Base-by-base conservation (phyloP, 2,888 invertebrate species). In the Aspidiotus destructor region DNA sequence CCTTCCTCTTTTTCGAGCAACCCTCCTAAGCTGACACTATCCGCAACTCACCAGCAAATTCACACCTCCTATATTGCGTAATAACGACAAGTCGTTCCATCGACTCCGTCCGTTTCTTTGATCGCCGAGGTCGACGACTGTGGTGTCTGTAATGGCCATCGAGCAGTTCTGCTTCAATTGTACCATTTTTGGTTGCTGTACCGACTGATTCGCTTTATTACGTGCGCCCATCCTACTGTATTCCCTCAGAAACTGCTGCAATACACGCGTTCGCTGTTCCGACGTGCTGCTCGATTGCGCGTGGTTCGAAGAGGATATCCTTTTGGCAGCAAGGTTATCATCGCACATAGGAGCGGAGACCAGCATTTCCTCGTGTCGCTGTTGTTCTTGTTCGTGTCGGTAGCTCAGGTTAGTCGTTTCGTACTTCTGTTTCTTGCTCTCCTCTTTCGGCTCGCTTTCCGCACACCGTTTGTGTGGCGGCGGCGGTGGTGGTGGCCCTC, bases 161-260 rank as follows among this genome's bases (percentile, higher is more conserved):
- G 48, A 28, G 5, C 28, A 28, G 28, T 28, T 28, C 28, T 28
- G 28, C 28, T 28, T 28, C 28, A 28, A 28, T 28, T 28, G 28
- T 28, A 28, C 28, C 28, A 28, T 28, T 28, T 28, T 28, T 28
- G 28, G 28, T 28, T 28, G 28, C 28, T 28, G 28, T 28, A 28
- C 28, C 28, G 28, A 28, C 28, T 28, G 28, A 28, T 28, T 28
- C 5, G 28, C 28, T 28, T 28, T 28, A 28, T 28, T 28, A 28
- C 28, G 28, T 28, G 48, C 10, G 48, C 48, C 48, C n/a, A 52
- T 15, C 8, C 58, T 52, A 40, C 9, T 52, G 60, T 67, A 58
- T 60, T 67, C 58, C 5, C 48, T 58, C 42, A 67, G 48, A 11
- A 67, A 41, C 48, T n/a, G 42, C n/a, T 58, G 67, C 52, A 67